phyloP scores from a whole-genome alignment of 1,140 invertebrate species.

The Lerema accius region DNA sequence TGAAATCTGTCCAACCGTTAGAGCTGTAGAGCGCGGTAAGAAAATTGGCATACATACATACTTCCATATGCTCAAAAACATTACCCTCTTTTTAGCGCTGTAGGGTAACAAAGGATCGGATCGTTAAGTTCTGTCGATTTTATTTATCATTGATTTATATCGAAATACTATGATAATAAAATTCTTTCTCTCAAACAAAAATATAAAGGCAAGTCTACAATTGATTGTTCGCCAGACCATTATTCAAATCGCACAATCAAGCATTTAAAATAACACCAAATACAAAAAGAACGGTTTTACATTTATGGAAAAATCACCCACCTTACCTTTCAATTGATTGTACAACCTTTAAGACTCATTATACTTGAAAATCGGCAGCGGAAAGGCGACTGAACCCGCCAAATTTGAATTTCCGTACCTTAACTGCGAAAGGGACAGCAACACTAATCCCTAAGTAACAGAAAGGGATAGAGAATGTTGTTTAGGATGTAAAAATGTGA shows the following conservation, averaged over 20 bases:
- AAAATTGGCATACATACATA: too few relatives aligned
- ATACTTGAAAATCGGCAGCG: slow-evolving; percentile 73
- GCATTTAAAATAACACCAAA: slow-evolving; percentile 12
- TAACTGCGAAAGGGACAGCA: slow-evolving; percentile 49
- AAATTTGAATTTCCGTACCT: slow-evolving; percentile 80
- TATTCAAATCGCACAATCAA: slow-evolving; percentile 26
- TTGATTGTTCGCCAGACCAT: slow-evolving; percentile 2
- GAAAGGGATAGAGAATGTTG: slow-evolving; percentile 52
- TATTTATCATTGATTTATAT: too few relatives aligned
- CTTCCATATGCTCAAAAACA: too few relatives aligned
- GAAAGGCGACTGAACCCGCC: slow-evolving; percentile 75
- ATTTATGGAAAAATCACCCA: slow-evolving; percentile 45
- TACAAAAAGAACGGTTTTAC: slow-evolving; percentile 4
- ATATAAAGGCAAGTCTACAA: too few relatives aligned
- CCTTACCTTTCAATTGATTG: slow-evolving; percentile 70
- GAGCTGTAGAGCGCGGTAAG: too few relatives aligned
- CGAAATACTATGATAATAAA: too few relatives aligned
- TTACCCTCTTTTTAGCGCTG: too few relatives aligned
- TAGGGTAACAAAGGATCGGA: too few relatives aligned
- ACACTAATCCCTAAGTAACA: neutral
- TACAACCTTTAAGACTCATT: slow-evolving; percentile 75
- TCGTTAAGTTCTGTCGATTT: too few relatives aligned
- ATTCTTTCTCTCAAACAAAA: too few relatives aligned
- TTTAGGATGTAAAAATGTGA: slow-evolving; percentile 68
- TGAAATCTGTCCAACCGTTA: too few relatives aligned